Evolutionary conservation across 2,888 invertebrate species (phyloP), one percentile per base, ranked within the genome.

Genomic region (Clusia tigrina): DNA sequence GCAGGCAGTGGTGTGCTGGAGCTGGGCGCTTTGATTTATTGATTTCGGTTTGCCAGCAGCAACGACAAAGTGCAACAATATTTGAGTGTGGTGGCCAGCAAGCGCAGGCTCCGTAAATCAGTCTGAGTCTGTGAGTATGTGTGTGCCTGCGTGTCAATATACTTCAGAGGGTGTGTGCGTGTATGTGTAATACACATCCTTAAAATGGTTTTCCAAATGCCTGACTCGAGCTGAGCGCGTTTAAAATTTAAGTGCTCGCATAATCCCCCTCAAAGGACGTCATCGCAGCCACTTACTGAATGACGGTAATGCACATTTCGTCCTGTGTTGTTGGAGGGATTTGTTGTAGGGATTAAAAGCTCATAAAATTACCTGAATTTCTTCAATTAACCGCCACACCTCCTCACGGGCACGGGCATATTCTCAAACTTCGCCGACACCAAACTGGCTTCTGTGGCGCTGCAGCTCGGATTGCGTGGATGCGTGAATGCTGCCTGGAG

Each of bases 1-100:
- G 6, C 6, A 32, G 5, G 32, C 32, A 32, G 32, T 5, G 12
- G 32, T 32, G 12, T 32, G 32, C 12, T 5, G 6, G 32, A 12
- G 42, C 42, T n/a, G 6, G 3, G n/a, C 10, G 71, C 71, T 77
- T 77, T 77, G 76, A 77, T 77, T 77, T 77, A 77, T 77, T 77
- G 76, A 77, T 77, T 77, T 74, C 71, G 62, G 70, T 58, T 53
- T 22, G 48, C 32, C 17, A 10, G 38, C 46, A 67, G 68, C 71
- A 60, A 72, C 74, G 75, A 78, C 78, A 58, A 75, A 78, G 77
- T 74, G 76, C 75, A 77, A 72, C 76, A 76, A 74, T 73, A 74
- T 78, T 76, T 73, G 71, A 65, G 58, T 65, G 58, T n/a, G n/a
- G 42, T 42, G 6, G 6, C 32, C 32, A 9, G 6, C 3, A 10